Evolutionary conservation across 1,140 invertebrate genomes (phyloP).

Genomic region (Monochamus saltuarius): DNA sequence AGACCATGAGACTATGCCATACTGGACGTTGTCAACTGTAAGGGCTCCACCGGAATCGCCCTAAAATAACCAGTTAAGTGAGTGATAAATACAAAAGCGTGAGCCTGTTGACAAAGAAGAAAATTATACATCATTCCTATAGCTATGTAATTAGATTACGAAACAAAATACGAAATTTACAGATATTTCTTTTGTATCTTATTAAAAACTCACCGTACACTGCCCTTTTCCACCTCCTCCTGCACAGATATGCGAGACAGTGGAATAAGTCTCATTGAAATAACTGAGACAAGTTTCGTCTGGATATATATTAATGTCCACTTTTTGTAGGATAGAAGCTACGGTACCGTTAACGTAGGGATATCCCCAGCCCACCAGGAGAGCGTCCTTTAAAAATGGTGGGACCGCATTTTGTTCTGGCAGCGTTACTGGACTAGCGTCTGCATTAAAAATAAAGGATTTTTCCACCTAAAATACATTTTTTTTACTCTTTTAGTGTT

Average conservation of each 20-base stretch:
- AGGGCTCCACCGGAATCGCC: constrained; percentile 54
- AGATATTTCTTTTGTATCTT: neutral
- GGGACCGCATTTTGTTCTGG: constrained; percentile 1
- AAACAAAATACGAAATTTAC: neutral
- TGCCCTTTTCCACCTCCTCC: constrained; percentile 51
- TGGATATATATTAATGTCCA: constrained; percentile 1
- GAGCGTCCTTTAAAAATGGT: neutral
- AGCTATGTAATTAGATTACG: neutral
- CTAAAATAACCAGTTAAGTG: constrained; percentile 24
- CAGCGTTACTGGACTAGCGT: constrained; percentile 10
- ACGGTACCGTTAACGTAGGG: constrained; percentile 7
- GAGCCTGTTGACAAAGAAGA: too few relatives aligned
- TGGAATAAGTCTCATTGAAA: neutral
- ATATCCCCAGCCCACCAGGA: constrained; percentile 25
- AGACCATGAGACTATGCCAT: constrained; percentile 55
- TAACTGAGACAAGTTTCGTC: neutral
- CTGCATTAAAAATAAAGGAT: neutral
- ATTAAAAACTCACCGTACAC: constrained; percentile 42
- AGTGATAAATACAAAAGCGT: neutral
- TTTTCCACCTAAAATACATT: constrained; percentile 9
- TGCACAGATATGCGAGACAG: constrained; percentile 45
- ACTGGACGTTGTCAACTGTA: constrained; percentile 42
- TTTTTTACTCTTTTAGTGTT: too few relatives aligned
- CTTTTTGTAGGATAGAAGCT: neutral
- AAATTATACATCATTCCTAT: too few relatives aligned